phyloP scores from a whole-genome alignment of 2,888 invertebrate species.

The Watsonalla cultraria region DNA sequence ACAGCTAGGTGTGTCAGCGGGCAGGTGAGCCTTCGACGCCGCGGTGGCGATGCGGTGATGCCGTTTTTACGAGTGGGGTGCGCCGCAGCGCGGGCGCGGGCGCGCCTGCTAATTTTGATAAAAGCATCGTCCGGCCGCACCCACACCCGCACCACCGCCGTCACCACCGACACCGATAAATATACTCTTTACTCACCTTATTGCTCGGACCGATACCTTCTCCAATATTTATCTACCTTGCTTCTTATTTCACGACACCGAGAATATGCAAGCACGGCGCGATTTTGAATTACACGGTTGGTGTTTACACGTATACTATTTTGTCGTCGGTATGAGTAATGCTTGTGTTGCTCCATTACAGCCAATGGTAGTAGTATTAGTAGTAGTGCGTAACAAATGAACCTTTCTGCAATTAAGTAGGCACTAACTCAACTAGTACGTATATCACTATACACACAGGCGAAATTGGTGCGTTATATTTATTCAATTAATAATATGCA shows the following conservation, averaged over 20 bases:
- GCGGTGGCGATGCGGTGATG: conserved; percentile 59
- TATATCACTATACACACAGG: no score
- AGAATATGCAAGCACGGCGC: conserved; percentile 2
- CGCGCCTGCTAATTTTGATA: conserved; percentile 76
- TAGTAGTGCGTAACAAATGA: no score
- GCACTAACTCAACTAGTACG: no score
- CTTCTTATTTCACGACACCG: conserved; percentile 8
- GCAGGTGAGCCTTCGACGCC: conserved; percentile 45
- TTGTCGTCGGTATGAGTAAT: no score
- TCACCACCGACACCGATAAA: conserved; percentile 54
- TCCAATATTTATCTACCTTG: neutral
- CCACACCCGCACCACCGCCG: conserved; percentile 38
- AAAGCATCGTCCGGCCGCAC: conserved; percentile 74
- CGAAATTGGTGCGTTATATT: no score
- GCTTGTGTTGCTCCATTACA: no score
- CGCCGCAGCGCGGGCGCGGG: conserved; percentile 47
- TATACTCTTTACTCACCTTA: conserved; percentile 20
- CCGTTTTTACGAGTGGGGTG: conserved; percentile 74
- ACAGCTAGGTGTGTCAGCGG: conserved; percentile 62
- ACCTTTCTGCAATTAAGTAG: no score
- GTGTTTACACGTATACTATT: no score
- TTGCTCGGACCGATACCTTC: neutral
- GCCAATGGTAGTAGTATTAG: no score
- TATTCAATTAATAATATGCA: no score
- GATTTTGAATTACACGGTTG: neutral